Conservation (phyloP, 2,797 vertebrate species). For the Sphaeramia orbicularis region DNA sequence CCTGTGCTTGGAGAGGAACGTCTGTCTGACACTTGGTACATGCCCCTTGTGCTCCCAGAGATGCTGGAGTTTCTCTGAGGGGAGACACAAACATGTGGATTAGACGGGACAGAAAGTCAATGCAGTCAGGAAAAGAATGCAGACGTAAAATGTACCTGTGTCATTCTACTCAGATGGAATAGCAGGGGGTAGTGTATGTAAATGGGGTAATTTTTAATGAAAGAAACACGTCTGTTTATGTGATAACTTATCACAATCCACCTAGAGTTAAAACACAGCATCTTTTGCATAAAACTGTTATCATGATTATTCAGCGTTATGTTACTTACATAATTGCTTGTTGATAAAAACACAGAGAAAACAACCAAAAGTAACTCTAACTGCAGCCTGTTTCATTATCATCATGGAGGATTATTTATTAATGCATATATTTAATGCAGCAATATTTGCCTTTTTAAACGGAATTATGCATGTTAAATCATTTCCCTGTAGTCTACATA, state of each 20-base stretch:
- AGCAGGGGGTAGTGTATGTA: too few species aligned
- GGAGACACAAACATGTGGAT: slow-evolving; percentile 30
- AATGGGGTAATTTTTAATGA: not conserved
- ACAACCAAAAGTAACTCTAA: too few species aligned
- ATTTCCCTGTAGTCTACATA: too few species aligned
- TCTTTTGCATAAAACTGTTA: not conserved
- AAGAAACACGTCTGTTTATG: not conserved
- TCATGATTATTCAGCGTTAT: not conserved
- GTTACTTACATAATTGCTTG: slow-evolving; percentile 2
- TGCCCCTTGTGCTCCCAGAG: slow-evolving; percentile 85
- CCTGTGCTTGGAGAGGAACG: slow-evolving; percentile 87
- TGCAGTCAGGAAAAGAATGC: slow-evolving; percentile 1
- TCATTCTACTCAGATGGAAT: too few species aligned
- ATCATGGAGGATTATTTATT: not conserved
- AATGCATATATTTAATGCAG: not conserved
- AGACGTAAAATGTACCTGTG: not conserved
- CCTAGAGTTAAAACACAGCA: not conserved
- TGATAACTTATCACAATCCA: not conserved
- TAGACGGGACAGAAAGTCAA: not conserved
- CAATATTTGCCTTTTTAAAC: too few species aligned
- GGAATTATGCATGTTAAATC: too few species aligned
- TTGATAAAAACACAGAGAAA: too few species aligned
- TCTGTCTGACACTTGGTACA: slow-evolving; percentile 87
- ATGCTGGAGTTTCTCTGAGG: slow-evolving; percentile 86
- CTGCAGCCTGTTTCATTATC: not conserved